phyloP scores from a whole-genome alignment of 2,113 vertebrate species.

The Coryphaenoides rupestris region DNA sequence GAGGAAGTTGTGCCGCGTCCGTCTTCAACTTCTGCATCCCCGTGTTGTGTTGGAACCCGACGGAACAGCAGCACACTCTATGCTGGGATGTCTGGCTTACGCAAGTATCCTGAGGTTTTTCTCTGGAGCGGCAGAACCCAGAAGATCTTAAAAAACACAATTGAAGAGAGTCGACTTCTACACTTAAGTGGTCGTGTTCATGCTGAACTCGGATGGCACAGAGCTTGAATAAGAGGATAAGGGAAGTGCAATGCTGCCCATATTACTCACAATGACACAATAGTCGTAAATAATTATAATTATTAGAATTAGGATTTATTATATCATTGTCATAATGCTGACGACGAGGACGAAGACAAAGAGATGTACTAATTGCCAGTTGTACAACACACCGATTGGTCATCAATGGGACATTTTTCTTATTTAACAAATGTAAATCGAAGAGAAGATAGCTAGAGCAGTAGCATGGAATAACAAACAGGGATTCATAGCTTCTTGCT shows the following conservation, averaged over 20 bases:
- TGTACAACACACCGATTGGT: neutral
- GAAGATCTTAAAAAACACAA: slow-evolving; percentile 11
- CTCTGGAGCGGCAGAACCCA: slow-evolving; percentile 6
- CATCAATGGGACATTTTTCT: slow-evolving; percentile 22
- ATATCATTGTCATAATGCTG: neutral
- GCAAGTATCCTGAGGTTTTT: slow-evolving; percentile 20
- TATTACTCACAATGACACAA: neutral
- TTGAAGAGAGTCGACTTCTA: neutral
- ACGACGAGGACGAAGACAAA: neutral
- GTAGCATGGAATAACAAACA: too few species aligned
- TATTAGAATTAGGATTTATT: slow-evolving; percentile 14
- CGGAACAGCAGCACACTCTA: slow-evolving; percentile 1
- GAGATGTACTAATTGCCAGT: neutral
- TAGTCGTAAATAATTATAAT: neutral
- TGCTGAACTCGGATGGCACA: neutral
- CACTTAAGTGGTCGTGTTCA: neutral
- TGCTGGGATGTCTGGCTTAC: slow-evolving; percentile 23
- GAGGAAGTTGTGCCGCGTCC: too few species aligned
- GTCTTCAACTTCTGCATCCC: too few species aligned
- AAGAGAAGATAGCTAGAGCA: slow-evolving; percentile 17
- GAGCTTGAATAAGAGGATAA: too few species aligned
- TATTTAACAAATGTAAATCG: slow-evolving; percentile 9
- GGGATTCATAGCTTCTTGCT: too few species aligned
- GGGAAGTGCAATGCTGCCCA: neutral
- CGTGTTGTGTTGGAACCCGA: too few species aligned